A percentile compares a stretch with the other conserved stretches of the same genome.
Conservation (phyloP, 1,140 invertebrate genomes). For the Sminthurides bifidus region DNA sequence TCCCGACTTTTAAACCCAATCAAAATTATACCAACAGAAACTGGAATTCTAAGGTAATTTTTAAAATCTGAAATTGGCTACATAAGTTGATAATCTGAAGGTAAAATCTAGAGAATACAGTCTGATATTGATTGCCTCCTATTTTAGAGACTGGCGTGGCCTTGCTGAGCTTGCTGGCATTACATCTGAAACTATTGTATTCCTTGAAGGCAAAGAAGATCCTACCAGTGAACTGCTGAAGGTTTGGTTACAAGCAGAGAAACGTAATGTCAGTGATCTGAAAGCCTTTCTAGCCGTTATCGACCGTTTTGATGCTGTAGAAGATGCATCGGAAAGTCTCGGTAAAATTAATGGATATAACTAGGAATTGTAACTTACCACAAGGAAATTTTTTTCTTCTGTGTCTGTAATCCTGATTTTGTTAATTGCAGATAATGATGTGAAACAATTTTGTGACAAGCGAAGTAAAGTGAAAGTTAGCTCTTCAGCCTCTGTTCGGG, state of each 20-base stretch:
- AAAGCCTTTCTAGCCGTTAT: constrained; percentile 44
- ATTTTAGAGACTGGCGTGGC: constrained; percentile 53
- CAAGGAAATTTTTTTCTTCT: background rate
- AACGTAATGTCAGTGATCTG: constrained; percentile 40
- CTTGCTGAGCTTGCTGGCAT: constrained; percentile 45
- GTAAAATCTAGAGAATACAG: background rate
- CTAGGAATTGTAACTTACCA: background rate
- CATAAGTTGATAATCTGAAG: background rate
- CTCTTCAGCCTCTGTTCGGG: too few relatives aligned
- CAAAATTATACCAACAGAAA: constrained; percentile 46
- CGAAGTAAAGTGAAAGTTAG: constrained; percentile 2
- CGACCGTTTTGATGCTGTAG: constrained; percentile 53
- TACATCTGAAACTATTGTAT: constrained; percentile 32
- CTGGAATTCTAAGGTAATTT: constrained; percentile 46
- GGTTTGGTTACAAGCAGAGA: constrained; percentile 36
- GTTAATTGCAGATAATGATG: constrained; percentile 37
- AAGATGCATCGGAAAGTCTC: constrained; percentile 45
- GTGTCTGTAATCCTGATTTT: constrained; percentile 10
- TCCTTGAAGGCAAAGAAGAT: constrained; percentile 40
- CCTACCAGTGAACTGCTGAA: constrained; percentile 43
- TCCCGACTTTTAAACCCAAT: constrained; percentile 43
- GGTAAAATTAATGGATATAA: constrained; percentile 38
- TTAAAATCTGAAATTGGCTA: background rate
- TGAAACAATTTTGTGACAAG: constrained; percentile 31
- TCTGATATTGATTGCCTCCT: constrained; percentile 6